Evolutionary conservation across 2,888 invertebrate genomes (phyloP).

Genomic region (Macropis europaea): DNA sequence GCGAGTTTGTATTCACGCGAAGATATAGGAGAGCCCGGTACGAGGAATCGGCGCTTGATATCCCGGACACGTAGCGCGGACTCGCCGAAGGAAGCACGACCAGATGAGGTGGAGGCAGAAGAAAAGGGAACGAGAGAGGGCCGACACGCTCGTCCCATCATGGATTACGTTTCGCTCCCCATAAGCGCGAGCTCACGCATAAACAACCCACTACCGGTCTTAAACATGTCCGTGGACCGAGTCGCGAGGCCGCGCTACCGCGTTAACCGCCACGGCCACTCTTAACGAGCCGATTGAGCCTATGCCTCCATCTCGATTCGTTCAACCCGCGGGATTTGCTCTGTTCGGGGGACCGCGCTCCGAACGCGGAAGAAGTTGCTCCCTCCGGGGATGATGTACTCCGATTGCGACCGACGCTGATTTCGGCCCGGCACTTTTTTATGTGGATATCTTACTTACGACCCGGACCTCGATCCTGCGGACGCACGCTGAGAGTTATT

Average conservation of each 20-base stretch:
- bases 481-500: neutral
- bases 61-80: slow-evolving; percentile 68
- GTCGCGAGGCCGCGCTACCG: slow-evolving; percentile 29
- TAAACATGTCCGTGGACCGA: slow-evolving; percentile 66
- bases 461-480: neutral
- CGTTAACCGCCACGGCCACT: slow-evolving; percentile 24
- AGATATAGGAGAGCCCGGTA: slow-evolving; percentile 61
- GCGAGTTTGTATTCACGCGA: slow-evolving; percentile 60
- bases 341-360: slow-evolving; percentile 15
- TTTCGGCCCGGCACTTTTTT: neutral
- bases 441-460: slow-evolving; percentile 27
- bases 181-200: slow-evolving; percentile 64
- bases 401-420: neutral
- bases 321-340: slow-evolving; percentile 41
- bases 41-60: slow-evolving; percentile 72
- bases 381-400: slow-evolving; percentile 6
- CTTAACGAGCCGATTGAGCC: slow-evolving; percentile 52
- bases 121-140: slow-evolving; percentile 36
- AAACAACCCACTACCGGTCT: slow-evolving; percentile 73
- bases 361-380: neutral
- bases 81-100: slow-evolving; percentile 49
- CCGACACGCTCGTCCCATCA: slow-evolving; percentile 55
- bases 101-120: slow-evolving; percentile 38
- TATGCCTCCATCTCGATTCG: slow-evolving; percentile 38
- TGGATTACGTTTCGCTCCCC: slow-evolving; percentile 58